Conservation (phyloP, 1,140 invertebrate species). For the Diachasmimorpha longicaudata region DNA sequence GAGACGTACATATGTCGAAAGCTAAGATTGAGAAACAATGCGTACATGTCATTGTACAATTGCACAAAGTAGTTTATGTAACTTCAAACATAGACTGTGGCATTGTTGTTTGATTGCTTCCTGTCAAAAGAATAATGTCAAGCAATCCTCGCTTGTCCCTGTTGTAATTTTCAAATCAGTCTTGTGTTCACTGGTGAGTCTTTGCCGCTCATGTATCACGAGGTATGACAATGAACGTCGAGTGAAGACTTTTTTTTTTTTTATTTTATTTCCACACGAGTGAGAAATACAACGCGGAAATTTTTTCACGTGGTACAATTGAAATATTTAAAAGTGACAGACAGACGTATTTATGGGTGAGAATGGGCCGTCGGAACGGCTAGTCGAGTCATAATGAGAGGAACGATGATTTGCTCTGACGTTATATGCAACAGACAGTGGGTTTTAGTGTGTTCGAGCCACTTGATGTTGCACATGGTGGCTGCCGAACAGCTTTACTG, state of each 20-base stretch:
- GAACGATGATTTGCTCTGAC: constrained; percentile 5
- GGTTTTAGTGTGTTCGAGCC: neutral
- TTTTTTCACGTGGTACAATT: neutral
- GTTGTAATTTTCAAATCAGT: constrained; percentile 11
- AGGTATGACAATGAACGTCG: neutral
- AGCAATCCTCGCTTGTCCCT: neutral
- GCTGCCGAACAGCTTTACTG: constrained; percentile 29
- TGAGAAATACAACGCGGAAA: too few relatives aligned
- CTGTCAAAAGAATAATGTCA: constrained; percentile 13
- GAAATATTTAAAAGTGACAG: neutral
- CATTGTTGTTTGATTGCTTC: constrained; percentile 11
- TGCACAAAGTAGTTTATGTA: constrained; percentile 7
- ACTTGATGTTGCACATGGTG: constrained; percentile 9
- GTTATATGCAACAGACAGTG: neutral
- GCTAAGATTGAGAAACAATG: constrained; percentile 1
- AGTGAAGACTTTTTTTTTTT: too few relatives aligned
- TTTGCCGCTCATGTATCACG: neutral
- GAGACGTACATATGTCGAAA: neutral
- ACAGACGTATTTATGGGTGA: neutral
- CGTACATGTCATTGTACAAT: neutral
- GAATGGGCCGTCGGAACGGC: neutral
- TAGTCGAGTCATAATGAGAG: neutral
- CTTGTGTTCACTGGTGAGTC: neutral
- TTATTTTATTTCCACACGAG: neutral
- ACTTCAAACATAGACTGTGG: neutral